Conservation (phyloP, 2,888 invertebrate species). For the Chrysopilus asiliformis region DNA sequence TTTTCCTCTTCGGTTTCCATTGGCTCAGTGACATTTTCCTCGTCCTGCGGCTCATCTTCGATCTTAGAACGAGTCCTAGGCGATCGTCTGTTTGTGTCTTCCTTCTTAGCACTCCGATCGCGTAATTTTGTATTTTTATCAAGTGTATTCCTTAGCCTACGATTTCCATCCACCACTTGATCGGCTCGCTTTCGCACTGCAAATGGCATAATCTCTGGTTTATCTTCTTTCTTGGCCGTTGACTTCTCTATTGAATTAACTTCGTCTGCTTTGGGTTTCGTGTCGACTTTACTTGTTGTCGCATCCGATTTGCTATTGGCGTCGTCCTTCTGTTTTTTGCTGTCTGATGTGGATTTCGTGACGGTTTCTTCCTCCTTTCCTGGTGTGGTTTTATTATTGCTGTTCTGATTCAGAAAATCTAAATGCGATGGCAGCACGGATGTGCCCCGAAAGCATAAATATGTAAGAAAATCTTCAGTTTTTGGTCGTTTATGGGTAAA, state of each 20-base stretch:
- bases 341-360: not conserved
- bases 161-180: constrained; percentile 28
- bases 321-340: not conserved
- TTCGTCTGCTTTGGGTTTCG: constrained; percentile 5
- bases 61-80: constrained; percentile 22
- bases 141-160: constrained; percentile 39
- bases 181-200: constrained; percentile 46
- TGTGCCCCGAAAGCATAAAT: constrained; percentile 69
- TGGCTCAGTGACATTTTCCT: constrained; percentile 5
- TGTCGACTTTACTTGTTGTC: constrained; percentile 7
- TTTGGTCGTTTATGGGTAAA: constrained; percentile 55
- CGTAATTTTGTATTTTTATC: constrained; percentile 42
- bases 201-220: constrained; percentile 32
- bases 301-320: constrained; percentile 9
- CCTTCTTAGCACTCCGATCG: constrained; percentile 31
- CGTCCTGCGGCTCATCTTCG: constrained; percentile 13
- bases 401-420: constrained; percentile 48
- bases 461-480: constrained; percentile 76
- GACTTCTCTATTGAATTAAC: constrained; percentile 4
- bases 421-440: constrained; percentile 55
- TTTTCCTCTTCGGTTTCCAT: constrained; percentile 6
- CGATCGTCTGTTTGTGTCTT: constrained; percentile 30
- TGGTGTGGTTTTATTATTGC: constrained; percentile 19
- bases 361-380: constrained; percentile 9
- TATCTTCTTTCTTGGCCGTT: constrained; percentile 9